Evolutionary conservation across 2,113 vertebrate species (phyloP).

Genomic region (Apistogramma diplotaenia): DNA sequence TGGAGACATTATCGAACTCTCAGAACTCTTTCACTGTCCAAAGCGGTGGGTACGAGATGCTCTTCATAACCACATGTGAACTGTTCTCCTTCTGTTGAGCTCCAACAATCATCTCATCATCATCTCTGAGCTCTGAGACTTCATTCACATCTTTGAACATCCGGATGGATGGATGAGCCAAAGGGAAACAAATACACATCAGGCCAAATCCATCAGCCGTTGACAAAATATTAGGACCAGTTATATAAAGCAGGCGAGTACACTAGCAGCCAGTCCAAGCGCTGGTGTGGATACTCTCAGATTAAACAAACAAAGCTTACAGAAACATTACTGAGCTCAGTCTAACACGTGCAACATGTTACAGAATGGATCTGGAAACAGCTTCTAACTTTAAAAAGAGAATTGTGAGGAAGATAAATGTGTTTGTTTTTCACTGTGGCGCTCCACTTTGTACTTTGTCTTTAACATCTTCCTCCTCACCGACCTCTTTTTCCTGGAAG

Average conservation of each 20-base stretch:
- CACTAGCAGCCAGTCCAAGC: too few relatives aligned
- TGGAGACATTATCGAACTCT: background rate
- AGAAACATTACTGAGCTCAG: too few relatives aligned
- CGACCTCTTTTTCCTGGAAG: slow-evolving; percentile 41
- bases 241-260: too few relatives aligned
- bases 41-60: slow-evolving; percentile 66
- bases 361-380: background rate
- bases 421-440: background rate
- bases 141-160: too few relatives aligned
- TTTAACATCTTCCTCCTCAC: slow-evolving; percentile 25
- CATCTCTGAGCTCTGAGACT: too few relatives aligned
- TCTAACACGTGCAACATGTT: too few relatives aligned
- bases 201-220: too few relatives aligned
- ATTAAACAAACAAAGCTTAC: too few relatives aligned
- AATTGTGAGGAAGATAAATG: background rate
- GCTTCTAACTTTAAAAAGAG: background rate
- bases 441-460: background rate
- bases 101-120: slow-evolving; percentile 39
- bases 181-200: too few relatives aligned
- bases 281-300: too few relatives aligned
- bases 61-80: slow-evolving; percentile 60
- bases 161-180: too few relatives aligned
- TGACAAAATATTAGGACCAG: too few relatives aligned
- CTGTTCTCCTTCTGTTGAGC: slow-evolving; percentile 40
- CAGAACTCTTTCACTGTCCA: slow-evolving; percentile 31